phyloP scores from a whole-genome alignment of 1,140 invertebrate genomes.

The Orchestia grillus region DNA sequence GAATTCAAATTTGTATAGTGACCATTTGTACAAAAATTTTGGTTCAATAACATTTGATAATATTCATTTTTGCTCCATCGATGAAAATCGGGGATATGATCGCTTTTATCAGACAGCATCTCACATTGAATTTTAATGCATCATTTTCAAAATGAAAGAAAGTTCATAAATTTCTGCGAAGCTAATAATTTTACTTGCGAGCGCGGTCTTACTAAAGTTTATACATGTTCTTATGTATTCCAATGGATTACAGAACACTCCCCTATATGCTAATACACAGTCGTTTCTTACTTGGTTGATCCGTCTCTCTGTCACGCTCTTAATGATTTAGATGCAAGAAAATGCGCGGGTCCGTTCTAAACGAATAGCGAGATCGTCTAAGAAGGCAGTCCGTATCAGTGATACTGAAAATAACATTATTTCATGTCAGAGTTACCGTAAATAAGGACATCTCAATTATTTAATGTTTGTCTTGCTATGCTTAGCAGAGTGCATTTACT shows the following conservation, averaged over 20 bases:
- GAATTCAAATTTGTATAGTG: conserved; percentile 64
- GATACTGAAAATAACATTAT: no score
- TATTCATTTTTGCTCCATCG: conserved; percentile 67
- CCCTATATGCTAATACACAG: no score
- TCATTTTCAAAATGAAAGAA: neutral
- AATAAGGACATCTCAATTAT: no score
- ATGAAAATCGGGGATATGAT: conserved; percentile 63
- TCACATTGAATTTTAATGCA: conserved; percentile 55
- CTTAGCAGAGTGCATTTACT: no score
- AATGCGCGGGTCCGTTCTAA: no score
- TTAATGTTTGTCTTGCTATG: no score
- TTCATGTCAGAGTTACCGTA: no score
- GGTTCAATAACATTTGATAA: conserved; percentile 66
- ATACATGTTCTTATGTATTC: neutral
- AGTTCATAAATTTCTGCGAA: neutral
- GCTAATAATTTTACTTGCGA: neutral
- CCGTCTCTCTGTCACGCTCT: no score
- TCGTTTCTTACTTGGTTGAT: no score
- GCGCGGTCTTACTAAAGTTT: neutral
- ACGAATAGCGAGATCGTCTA: no score
- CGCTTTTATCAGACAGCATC: conserved; percentile 67
- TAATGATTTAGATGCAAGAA: no score
- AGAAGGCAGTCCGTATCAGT: no score
- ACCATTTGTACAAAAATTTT: conserved; percentile 62
- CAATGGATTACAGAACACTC: neutral